These are phyloP conservation scores for Apteryx owenii DNA, from an alignment of 2,113 vertebrate species.

Conservation along the genomic window DNA sequence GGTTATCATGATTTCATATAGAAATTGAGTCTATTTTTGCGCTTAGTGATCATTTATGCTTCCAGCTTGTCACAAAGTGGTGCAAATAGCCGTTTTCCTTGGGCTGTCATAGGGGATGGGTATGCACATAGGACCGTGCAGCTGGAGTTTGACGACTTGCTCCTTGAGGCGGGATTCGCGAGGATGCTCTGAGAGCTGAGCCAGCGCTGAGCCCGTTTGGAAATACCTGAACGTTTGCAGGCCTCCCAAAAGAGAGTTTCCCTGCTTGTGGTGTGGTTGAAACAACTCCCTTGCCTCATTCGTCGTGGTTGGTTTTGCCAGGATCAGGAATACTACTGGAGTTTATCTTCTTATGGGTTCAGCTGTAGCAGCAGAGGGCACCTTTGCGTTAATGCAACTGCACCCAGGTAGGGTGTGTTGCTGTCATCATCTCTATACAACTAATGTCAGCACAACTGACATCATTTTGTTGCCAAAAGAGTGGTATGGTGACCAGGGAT, in stretches of 20 bases:
- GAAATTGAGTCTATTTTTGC: not conserved
- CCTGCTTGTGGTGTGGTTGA: not conserved
- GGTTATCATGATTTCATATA: not conserved
- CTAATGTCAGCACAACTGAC: not conserved
- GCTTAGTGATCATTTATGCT: not conserved
- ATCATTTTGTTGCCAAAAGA: not conserved
- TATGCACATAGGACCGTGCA: accelerated
- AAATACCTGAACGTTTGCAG: not conserved
- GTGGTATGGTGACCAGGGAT: not conserved
- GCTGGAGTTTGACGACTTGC: not conserved
- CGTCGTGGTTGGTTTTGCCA: accelerated
- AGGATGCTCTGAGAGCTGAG: not conserved
- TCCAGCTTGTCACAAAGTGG: accelerated
- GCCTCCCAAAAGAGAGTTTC: not conserved
- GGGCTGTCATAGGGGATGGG: accelerated
- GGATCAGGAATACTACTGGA: not conserved
- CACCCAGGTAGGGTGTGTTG: not conserved
- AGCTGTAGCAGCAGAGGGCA: not conserved
- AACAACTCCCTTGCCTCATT: not conserved
- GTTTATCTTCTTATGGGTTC: not conserved
- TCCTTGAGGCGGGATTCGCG: not conserved
- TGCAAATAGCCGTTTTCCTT: not conserved
- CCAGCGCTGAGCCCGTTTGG: not conserved
- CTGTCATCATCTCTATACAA: not conserved
- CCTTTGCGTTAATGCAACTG: not conserved